Percentiles rank a stretch among this genome's conserved stretches.
These are phyloP conservation scores for Homalodisca vitripennis DNA, from an alignment of 1,140 invertebrate genomes.

Conservation along the genomic window DNA sequence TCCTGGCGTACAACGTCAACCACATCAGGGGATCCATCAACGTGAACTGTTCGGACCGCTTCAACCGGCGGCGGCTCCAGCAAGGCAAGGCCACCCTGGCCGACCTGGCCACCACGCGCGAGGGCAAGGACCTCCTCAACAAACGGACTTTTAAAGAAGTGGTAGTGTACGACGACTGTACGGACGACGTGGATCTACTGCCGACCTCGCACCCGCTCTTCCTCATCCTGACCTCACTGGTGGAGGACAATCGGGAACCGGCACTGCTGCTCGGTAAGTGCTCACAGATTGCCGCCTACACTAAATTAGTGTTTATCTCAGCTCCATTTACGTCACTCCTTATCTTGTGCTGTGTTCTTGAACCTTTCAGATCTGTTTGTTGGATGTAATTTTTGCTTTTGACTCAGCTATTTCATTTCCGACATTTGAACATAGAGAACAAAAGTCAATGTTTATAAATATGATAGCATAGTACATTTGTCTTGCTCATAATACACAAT, in stretches of 20 bases:
- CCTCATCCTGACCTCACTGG: conserved; percentile 64
- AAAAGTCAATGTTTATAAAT: no score
- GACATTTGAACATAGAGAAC: no score
- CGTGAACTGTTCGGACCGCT: conserved; percentile 72
- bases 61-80: conserved; percentile 67
- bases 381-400: no score
- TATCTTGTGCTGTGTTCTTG: no score
- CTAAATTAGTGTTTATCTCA: no score
- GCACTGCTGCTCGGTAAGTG: conserved; percentile 69
- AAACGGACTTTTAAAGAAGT: conserved; percentile 59
- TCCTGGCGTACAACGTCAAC: conserved; percentile 67
- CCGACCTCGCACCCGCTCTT: conserved; percentile 61
- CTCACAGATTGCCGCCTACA: no score
- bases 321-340: no score
- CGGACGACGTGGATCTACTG: conserved; percentile 59
- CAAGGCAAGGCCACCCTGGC: conserved; percentile 64
- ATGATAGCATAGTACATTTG: no score
- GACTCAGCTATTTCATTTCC: no score
- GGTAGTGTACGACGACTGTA: conserved; percentile 68
- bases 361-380: no score
- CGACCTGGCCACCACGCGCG: conserved; percentile 62
- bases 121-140: conserved; percentile 63
- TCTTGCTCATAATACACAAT: no score
- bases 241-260: conserved; percentile 69
- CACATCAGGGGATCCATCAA: conserved; percentile 73